Conservation (phyloP, 2,113 vertebrate genomes). For the Casuarius casuarius region DNA sequence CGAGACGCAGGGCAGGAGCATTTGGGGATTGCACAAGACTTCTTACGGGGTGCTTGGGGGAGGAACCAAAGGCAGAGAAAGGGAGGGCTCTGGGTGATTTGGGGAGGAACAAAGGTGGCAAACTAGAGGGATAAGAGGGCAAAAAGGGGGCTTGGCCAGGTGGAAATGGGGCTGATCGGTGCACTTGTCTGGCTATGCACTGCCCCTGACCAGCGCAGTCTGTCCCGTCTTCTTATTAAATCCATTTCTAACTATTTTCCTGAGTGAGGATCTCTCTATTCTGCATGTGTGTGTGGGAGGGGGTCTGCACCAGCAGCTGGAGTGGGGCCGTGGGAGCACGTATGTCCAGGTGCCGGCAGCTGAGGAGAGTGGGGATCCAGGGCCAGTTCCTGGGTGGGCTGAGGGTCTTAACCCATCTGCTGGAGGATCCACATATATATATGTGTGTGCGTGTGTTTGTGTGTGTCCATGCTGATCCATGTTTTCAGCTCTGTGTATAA, state of each 20-base stretch:
- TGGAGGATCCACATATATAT: background rate
- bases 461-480: background rate
- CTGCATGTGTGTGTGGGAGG: background rate
- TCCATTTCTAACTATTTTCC: background rate
- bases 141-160: background rate
- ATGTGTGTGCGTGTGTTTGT: background rate
- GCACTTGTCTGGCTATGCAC: background rate
- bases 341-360: background rate
- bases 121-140: background rate
- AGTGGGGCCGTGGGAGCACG: too few species aligned
- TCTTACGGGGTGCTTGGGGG: too few species aligned
- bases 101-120: background rate
- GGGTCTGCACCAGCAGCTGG: background rate
- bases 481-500: background rate
- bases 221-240: background rate
- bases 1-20: too few species aligned
- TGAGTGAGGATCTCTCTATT: background rate
- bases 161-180: background rate
- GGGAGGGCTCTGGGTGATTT: background rate
- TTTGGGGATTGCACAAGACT: too few species aligned
- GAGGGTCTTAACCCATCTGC: background rate
- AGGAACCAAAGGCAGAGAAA: background rate
- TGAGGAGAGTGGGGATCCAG: too few species aligned
- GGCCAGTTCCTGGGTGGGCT: too few species aligned
- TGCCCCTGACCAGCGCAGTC: background rate